Evolutionary conservation across 2,113 vertebrate species (phyloP), one percentile per base, ranked within the genome.

Genomic region (Notothenia coriiceps): DNA sequence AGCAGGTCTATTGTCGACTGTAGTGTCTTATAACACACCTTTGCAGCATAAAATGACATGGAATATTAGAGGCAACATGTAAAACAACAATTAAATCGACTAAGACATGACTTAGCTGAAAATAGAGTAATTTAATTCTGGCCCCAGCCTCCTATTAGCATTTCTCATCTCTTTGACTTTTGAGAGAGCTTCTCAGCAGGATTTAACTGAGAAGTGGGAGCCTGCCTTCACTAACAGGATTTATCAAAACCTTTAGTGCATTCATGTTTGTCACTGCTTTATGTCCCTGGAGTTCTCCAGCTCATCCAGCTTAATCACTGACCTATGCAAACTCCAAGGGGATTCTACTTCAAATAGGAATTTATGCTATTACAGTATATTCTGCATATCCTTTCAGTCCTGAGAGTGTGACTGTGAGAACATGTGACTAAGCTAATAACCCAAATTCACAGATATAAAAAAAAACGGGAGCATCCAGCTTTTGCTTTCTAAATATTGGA

Each of bases 231-330:
- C 69, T 51, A 35, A 70, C 50, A 69, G 80, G 83, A 84, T 88
- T 92, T 81, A 78, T 86, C 65, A 71, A 75, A 88, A 82, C 74
- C 86, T 86, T 86, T 44, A 80, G 70, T 74, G 80, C 76, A 55
- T 35, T 20, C 57, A 64, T 85, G 80, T 90, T 91, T 88, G 72
- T 74, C 63, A 54, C 72, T 20, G 52, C 73, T 84, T 88, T 79
- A 70, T 82, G 66, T 85, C 82, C 85, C 69, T 44, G 66, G 51
- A 88, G 83, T 73, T 80, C 68, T 75, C 63, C 0, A 40, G 61
- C 72, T 85, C 86, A 81, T 86, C 55, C 68, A 55, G 70, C 77
- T 90, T 86, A 85, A 88, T 90, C 87, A 84, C 79, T 78, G 84
- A 89, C 74, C 85, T 87, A 55, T 79, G 82, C 80, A 76, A 88